Percentiles rank a stretch among this genome's conserved stretches.
Conservation (phyloP, 1,140 invertebrate species). For the Nilaparvata lugens region DNA sequence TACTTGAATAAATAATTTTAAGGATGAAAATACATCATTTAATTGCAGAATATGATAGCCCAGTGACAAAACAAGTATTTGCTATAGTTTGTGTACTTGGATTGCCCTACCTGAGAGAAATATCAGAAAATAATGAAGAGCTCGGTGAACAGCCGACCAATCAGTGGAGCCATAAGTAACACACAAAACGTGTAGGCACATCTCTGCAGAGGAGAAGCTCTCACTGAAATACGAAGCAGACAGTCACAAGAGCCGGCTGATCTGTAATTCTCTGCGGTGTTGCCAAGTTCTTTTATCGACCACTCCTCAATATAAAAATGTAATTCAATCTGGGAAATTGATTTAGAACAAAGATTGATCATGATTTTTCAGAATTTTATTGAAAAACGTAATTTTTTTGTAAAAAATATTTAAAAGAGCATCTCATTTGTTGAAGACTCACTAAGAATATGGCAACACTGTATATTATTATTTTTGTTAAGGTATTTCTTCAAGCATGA, state of each 20-base stretch:
- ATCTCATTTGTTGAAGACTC: no score
- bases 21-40: neutral
- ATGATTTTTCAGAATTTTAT: no score
- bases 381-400: no score
- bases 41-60: neutral
- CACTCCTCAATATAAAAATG: no score
- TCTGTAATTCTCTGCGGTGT: slow-evolving; percentile 10
- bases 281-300: slow-evolving; percentile 5
- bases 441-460: no score
- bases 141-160: neutral
- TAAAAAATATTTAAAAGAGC: no score
- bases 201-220: slow-evolving; percentile 13
- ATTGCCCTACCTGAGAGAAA: neutral
- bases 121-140: neutral
- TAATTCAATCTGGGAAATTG: no score
- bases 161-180: slow-evolving; percentile 14
- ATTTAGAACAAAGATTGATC: no score
- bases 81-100: neutral
- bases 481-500: no score
- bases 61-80: neutral
- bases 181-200: slow-evolving; percentile 13
- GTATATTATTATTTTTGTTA: no score
- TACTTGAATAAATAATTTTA: neutral
- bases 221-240: slow-evolving; percentile 18
- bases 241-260: slow-evolving; percentile 4